A percentile compares a stretch with the other conserved stretches of the same genome.
These are phyloP conservation scores for Psilanteris sp. DNA, from an alignment of 1,140 invertebrate species.

Conservation along the genomic window DNA sequence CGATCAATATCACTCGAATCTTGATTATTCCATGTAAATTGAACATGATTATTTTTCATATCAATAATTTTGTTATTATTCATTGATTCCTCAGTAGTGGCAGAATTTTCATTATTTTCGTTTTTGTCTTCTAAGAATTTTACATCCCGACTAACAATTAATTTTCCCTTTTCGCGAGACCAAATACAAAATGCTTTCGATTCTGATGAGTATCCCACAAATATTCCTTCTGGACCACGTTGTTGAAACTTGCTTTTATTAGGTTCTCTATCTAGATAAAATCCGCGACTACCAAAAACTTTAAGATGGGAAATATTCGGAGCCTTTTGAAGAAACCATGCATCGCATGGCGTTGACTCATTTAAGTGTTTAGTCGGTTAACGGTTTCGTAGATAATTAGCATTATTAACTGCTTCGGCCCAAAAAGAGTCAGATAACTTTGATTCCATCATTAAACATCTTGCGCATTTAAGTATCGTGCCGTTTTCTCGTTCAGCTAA, in stretches of 20 bases:
- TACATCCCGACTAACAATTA: too few relatives aligned
- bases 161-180: too few relatives aligned
- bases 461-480: conserved; percentile 45
- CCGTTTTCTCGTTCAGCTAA: conserved; percentile 72
- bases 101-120: too few relatives aligned
- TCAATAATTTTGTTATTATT: too few relatives aligned
- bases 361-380: conserved; percentile 51
- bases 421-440: conserved; percentile 46
- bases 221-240: conserved; percentile 8
- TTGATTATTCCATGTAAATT: too few relatives aligned
- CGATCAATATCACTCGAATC: too few relatives aligned
- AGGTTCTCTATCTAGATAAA: conserved; percentile 15
- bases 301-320: conserved; percentile 67
- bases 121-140: too few relatives aligned
- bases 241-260: conserved; percentile 25
- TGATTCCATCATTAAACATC: conserved; percentile 48
- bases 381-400: conserved; percentile 59
- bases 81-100: too few relatives aligned
- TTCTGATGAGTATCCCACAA: too few relatives aligned
- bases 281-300: conserved; percentile 46
- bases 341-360: conserved; percentile 57
- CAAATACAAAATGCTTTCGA: too few relatives aligned
- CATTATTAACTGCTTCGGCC: conserved; percentile 58
- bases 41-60: too few relatives aligned
- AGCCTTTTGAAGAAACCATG: conserved; percentile 63